Conservation (phyloP, 1,140 invertebrate genomes). For the Plutomurus gul region DNA sequence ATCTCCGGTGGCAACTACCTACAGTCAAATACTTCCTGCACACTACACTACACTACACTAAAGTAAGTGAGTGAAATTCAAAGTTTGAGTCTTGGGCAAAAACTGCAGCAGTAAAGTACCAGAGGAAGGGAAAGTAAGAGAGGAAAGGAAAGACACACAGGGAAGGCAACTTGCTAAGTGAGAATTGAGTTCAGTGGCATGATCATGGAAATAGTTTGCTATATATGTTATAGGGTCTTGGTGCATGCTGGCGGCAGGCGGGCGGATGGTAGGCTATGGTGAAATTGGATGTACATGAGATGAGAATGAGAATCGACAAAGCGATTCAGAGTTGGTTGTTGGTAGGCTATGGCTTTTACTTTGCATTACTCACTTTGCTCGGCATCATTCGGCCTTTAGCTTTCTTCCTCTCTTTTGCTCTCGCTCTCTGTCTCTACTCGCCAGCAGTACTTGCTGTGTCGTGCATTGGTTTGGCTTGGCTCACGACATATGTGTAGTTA, state of each 20-base stretch:
- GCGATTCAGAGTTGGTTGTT: slow-evolving; percentile 22
- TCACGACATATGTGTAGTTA: background rate
- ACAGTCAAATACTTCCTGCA: too few relatives aligned
- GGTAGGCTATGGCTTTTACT: slow-evolving; percentile 13
- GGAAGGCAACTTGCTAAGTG: slow-evolving; percentile 6
- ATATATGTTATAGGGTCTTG: too few relatives aligned
- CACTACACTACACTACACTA: too few relatives aligned
- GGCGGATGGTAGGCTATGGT: background rate
- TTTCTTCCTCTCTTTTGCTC: background rate
- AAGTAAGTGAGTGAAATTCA: background rate
- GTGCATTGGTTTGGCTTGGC: background rate
- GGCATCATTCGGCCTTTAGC: slow-evolving; percentile 15
- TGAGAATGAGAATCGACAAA: slow-evolving; percentile 27
- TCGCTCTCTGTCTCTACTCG: background rate
- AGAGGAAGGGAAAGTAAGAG: background rate
- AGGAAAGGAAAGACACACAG: slow-evolving; percentile 14
- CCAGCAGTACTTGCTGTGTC: background rate
- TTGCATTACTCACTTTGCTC: slow-evolving; percentile 8
- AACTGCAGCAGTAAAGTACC: background rate
- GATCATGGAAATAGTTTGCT: too few relatives aligned
- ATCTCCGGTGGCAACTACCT: too few relatives aligned
- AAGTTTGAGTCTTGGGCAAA: background rate
- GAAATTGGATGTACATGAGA: background rate
- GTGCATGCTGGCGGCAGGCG: background rate
- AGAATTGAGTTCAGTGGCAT: background rate